A percentile compares a stretch with the other conserved stretches of the same genome.
phyloP scores from a whole-genome alignment of 2,888 invertebrate species.

The Maniola hyperantus region DNA sequence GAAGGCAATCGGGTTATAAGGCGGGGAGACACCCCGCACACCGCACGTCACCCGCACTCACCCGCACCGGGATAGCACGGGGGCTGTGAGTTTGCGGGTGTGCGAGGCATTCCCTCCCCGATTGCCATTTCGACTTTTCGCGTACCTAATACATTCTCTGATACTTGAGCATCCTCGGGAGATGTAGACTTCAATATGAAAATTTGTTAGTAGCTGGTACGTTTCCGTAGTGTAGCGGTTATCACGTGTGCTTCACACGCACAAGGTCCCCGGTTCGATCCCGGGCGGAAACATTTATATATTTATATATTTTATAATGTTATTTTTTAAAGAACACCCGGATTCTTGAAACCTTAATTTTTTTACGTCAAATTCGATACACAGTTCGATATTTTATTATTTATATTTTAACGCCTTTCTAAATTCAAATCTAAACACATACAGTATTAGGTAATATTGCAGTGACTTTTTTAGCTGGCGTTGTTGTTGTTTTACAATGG shows the following conservation, averaged over 20 bases:
- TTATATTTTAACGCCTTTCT: not conserved
- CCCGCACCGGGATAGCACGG: too few relatives aligned
- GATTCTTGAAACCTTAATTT: not conserved
- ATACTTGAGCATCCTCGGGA: too few relatives aligned
- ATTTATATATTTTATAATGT: conserved; percentile 2
- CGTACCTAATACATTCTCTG: too few relatives aligned
- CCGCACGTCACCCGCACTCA: too few relatives aligned
- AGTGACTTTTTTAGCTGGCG: not conserved
- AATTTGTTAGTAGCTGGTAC: not conserved
- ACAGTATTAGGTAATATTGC: not conserved
- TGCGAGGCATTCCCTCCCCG: too few relatives aligned
- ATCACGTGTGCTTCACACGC: conserved; percentile 92
- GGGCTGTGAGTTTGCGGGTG: too few relatives aligned
- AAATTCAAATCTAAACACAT: not conserved
- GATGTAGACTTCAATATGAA: too few relatives aligned
- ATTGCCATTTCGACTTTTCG: too few relatives aligned
- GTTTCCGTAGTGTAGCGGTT: conserved; percentile 90
- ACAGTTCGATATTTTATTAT: not conserved
- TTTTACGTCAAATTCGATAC: too few relatives aligned
- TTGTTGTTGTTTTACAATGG: not conserved
- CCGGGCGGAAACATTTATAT: conserved; percentile 84
- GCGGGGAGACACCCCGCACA: too few relatives aligned
- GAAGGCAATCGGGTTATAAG: too few relatives aligned
- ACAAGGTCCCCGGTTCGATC: conserved; percentile 88
- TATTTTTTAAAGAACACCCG: not conserved